Evolutionary conservation across 1,140 invertebrate genomes (phyloP), one percentile per base, ranked within the genome.

Genomic region (Probaryconus sp.): DNA sequence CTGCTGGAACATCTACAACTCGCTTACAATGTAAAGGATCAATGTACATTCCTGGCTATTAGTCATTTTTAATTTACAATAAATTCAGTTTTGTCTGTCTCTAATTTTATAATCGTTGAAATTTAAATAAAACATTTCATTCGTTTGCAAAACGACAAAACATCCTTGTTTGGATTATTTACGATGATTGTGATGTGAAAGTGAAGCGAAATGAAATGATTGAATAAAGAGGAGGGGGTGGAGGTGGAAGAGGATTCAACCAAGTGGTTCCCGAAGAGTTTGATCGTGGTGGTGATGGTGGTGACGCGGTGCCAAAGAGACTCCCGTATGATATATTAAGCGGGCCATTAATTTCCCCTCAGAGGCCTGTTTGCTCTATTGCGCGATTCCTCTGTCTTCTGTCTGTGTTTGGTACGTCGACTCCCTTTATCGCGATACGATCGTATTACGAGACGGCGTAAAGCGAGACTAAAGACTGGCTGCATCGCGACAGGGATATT

Each of bases 381-480:
- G 70, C 74, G 77, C 67, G 74, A 79, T 78, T n/a, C 67, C n/a
- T 65, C 58, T 47, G 20, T 43, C 47, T 50, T 42, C 24, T 35
- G 51, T 42, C 38, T 42, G 42, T 50, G 21, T 61, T 63, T 53
- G 30, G 10, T 60, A 50, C 30, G 53, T 60, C 55, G 51, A 61
- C 45, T 77, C 71, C 74, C 77, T 77, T 77, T 72, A 79, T 79
- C 71, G 35, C 58, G 33, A 21, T 67, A 38, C 64, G 68, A 79
- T 77, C 74, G 68, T 58, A 75, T 69, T 64, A 64, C 64, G 43
- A 58, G 38, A 38, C 24, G 31, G 26, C 40, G 35, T 9, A 48
- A 9, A 17, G 35, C 16, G 31, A 38, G 37, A 60, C 38, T 60
- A 35, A 55, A 45, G 37, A 53, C 38, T 53, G 24, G 17, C n/a